Evolutionary conservation across 2,797 vertebrate genomes (phyloP), one percentile per base, ranked within the genome.

Genomic region (Microctenopoma stevenorrisi): DNA sequence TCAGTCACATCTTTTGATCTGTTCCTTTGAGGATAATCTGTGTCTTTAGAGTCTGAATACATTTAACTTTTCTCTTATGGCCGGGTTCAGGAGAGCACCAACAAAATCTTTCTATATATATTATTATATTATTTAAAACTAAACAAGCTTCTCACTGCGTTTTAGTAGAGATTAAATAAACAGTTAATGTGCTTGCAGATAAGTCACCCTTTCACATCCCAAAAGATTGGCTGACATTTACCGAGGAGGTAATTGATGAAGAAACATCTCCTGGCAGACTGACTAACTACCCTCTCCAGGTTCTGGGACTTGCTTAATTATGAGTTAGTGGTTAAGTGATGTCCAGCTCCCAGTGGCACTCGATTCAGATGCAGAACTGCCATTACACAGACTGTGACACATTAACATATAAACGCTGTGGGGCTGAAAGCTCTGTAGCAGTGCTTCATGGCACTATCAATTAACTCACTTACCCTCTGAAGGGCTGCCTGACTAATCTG

Each of bases 211-310:
- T 78, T 84, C 30, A 33, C 64, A 30, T 50, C 78, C 52, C 38
- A 81, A 85, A 89, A 83, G 77, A 79, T 64, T 68, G 77, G 54
- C 73, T 84, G 77, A 80, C 55, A 66, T 86, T 85, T 72, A 76
- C 69, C 46, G 44, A 71, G 58, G 49, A 74, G 54, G 70, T 89
- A 89, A 89, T 87, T 83, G 74, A 73, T 42, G n/a, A 72, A 74
- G 66, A 71, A 69, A 63, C 52, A 53, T 74, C 68, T 80, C 57
- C 72, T 75, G 65, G 77, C 73, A 75, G 56, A 47, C 59, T 51
- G 51, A 42, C 71, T 76, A 44, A 42, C 71, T 76, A 44, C 76
- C 51, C 60, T 71, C 68, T 81, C 71, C 76, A 81, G 61, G 66
- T 82, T 33, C 58, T 68, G 60, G 60, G 69, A 61, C 66, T 59